These are phyloP conservation scores for Pygoscelis antarcticus DNA, from an alignment of 2,113 vertebrate genomes.

Conservation along the genomic window DNA sequence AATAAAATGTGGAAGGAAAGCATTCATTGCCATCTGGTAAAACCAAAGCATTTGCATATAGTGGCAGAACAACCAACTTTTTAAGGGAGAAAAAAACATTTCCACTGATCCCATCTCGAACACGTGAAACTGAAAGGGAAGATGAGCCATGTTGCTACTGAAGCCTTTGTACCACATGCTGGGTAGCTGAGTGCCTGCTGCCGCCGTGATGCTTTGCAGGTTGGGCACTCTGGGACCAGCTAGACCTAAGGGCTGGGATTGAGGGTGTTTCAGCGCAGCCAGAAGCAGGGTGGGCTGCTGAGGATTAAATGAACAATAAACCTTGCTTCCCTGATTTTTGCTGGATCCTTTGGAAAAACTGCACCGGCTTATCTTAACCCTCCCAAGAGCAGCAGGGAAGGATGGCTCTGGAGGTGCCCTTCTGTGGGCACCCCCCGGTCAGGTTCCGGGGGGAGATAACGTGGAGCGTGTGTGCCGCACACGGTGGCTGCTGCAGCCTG, in stretches of 20 bases:
- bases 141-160: background rate
- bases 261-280: background rate
- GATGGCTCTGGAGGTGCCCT: background rate
- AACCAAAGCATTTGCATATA: background rate
- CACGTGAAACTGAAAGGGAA: background rate
- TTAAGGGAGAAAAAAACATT: background rate
- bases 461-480: background rate
- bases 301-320: background rate
- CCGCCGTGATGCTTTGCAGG: background rate
- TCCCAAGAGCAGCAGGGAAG: background rate
- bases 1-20: background rate
- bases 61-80: background rate
- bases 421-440: background rate
- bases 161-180: background rate
- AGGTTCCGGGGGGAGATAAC: background rate
- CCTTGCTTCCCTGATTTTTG: background rate
- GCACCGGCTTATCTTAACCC: background rate
- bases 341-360: background rate
- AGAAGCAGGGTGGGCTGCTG: background rate
- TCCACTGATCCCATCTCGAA: background rate
- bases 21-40: background rate
- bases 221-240: background rate
- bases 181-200: accelerated
- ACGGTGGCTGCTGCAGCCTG: background rate
- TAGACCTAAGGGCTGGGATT: background rate